Conservation (phyloP, 2,888 invertebrate genomes). For the Ochropacha duplaris region DNA sequence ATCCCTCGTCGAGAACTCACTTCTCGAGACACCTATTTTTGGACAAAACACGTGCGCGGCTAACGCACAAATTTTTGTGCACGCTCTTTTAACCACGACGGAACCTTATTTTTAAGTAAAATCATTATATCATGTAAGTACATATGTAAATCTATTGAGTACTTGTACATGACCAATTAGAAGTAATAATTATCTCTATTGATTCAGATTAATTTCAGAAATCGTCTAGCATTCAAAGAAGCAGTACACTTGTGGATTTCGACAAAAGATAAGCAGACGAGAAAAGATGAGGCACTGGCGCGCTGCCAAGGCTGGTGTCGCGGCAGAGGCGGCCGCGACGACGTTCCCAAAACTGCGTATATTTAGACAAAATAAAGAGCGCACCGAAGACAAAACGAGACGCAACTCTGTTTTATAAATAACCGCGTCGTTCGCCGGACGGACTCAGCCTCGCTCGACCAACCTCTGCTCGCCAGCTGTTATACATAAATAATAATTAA, state of each 20-base stretch:
- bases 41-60: constrained; percentile 55
- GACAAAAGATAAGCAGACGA: constrained; percentile 66
- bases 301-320: constrained; percentile 71
- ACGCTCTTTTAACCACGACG: constrained; percentile 5
- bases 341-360: constrained; percentile 83
- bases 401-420: constrained; percentile 83
- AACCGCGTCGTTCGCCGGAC: constrained; percentile 80
- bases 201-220: constrained; percentile 8
- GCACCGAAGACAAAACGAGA: constrained; percentile 82
- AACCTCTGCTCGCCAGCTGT: constrained; percentile 80
- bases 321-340: constrained; percentile 71
- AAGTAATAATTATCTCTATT: background rate
- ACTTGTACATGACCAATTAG: background rate
- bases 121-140: background rate
- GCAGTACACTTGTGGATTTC: constrained; percentile 36
- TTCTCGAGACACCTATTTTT: constrained; percentile 61
- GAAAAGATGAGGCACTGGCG: constrained; percentile 71
- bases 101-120: background rate
- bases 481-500: constrained; percentile 82
- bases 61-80: constrained; percentile 32
- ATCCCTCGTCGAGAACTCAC: constrained; percentile 31
- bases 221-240: constrained; percentile 16
- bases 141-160: background rate
- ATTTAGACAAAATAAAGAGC: constrained; percentile 84
- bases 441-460: constrained; percentile 69